Conservation (phyloP, 2,888 invertebrate species). For the Eilema depressum region DNA sequence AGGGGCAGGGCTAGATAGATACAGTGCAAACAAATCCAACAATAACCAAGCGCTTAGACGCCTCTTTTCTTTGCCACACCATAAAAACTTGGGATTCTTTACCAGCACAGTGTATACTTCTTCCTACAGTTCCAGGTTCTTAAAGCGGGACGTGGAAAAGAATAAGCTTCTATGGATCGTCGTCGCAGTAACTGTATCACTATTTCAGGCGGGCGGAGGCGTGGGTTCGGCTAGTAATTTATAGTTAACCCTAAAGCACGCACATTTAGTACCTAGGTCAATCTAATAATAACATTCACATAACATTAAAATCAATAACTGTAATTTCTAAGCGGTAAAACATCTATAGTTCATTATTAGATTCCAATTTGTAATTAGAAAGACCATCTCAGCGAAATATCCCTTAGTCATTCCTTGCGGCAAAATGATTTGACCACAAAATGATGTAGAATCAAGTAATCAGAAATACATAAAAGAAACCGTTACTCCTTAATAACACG, state of each 20-base stretch:
- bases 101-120: no score
- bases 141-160: no score
- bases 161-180: no score
- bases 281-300: background rate
- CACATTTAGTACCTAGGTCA: background rate
- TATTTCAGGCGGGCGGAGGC: background rate
- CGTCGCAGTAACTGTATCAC: background rate
- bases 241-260: background rate
- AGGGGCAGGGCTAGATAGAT: no score
- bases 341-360: background rate
- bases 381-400: background rate
- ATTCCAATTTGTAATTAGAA: background rate
- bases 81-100: no score
- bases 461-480: constrained; percentile 41
- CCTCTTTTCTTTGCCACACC: no score
- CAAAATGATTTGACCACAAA: constrained; percentile 10
- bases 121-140: no score
- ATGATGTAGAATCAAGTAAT: constrained; percentile 15
- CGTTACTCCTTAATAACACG: constrained; percentile 56
- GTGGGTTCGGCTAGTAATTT: background rate
- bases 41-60: no score
- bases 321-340: background rate
- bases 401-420: background rate
- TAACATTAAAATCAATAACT: background rate
- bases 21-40: no score